phyloP scores from a whole-genome alignment of 1,140 invertebrate genomes.

The Pantala flavescens region DNA sequence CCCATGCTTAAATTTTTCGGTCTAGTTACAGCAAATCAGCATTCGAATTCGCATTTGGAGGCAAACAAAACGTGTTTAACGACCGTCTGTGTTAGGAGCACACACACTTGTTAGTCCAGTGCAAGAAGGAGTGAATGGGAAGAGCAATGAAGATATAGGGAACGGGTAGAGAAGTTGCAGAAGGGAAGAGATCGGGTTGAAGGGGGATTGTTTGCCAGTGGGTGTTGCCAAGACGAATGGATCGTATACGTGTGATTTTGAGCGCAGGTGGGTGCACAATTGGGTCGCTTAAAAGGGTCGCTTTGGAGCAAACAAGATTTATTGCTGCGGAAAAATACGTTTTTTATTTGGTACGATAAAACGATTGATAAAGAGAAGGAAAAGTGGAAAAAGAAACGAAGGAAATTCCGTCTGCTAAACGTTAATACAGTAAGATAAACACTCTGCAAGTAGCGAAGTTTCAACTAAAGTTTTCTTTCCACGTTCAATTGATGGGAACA shows the following conservation, averaged over 20 bases:
- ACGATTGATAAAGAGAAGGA: slow-evolving; percentile 1
- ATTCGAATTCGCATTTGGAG: too few species aligned
- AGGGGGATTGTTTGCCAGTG: neutral
- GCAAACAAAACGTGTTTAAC: too few species aligned
- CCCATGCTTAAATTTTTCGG: too few species aligned
- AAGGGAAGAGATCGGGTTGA: neutral
- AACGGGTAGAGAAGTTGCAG: neutral
- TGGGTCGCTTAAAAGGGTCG: neutral
- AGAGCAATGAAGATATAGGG: neutral
- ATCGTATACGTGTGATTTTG: neutral
- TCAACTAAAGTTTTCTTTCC: neutral
- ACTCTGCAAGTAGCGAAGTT: neutral
- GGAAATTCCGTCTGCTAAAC: neutral
- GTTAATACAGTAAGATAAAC: neutral
- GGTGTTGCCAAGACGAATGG: slow-evolving; percentile 1
- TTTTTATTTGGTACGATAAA: neutral
- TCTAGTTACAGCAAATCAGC: too few species aligned
- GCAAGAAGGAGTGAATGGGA: too few species aligned
- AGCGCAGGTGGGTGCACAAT: neutral
- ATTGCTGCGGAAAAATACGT: neutral
- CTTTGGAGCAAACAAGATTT: neutral
- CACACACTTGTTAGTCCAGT: too few species aligned
- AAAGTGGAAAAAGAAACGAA: neutral
- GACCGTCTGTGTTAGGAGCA: too few species aligned
- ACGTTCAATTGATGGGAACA: too few species aligned